phyloP scores from a whole-genome alignment of 1,140 invertebrate genomes.

The Heliothis virescens region DNA sequence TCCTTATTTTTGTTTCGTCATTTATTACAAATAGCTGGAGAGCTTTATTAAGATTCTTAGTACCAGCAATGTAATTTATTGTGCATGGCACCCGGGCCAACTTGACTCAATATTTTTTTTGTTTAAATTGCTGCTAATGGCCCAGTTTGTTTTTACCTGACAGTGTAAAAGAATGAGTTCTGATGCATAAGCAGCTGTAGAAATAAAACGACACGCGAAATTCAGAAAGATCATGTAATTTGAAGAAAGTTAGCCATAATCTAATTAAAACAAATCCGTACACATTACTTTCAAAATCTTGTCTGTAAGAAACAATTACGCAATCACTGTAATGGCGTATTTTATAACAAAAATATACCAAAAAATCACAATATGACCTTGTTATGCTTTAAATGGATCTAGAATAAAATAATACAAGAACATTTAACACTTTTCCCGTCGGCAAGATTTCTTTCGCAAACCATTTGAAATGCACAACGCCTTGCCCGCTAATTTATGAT shows the following conservation, averaged over 20 bases:
- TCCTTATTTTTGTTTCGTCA: conserved; percentile 84
- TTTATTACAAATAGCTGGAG: conserved; percentile 81
- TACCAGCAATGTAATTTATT: conserved; percentile 84
- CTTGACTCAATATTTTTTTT: conserved; percentile 78
- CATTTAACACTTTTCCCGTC: background rate
- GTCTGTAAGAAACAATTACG: too few species aligned
- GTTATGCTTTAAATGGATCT: background rate
- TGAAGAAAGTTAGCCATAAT: too few species aligned
- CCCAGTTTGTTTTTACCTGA: conserved; percentile 20
- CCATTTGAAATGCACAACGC: conserved; percentile 9
- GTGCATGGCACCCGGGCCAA: conserved; percentile 58
- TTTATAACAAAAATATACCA: too few species aligned
- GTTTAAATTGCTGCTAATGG: conserved; percentile 42
- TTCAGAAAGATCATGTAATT: too few species aligned
- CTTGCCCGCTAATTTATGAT: conserved; percentile 1
- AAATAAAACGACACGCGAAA: too few species aligned
- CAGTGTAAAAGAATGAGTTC: background rate
- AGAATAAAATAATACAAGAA: background rate
- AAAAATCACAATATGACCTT: too few species aligned
- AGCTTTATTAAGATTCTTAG: conserved; percentile 82
- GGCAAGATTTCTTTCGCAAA: conserved; percentile 9
- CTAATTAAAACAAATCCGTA: too few species aligned
- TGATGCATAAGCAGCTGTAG: background rate
- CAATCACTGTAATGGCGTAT: too few species aligned
- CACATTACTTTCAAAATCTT: too few species aligned